Evolutionary conservation across 2,797 vertebrate genomes (phyloP).

Genomic region (Sebastes melanostomus): DNA sequence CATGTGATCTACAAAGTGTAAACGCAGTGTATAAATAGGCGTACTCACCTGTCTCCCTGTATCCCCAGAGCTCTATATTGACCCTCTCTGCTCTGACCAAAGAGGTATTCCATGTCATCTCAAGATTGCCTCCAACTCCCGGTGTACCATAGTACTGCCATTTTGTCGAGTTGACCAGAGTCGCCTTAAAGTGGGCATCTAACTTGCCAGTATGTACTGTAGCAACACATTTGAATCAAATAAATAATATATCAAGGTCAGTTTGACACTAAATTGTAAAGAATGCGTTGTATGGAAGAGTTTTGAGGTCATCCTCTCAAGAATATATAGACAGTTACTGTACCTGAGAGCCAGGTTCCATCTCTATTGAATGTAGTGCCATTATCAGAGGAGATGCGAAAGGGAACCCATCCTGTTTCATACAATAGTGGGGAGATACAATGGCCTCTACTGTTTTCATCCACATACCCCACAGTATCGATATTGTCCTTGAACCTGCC

Average conservation of each 20-base stretch:
- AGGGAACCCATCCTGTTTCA: conserved; percentile 86
- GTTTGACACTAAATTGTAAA: background rate
- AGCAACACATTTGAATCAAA: conserved; percentile 4
- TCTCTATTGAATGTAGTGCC: conserved; percentile 78
- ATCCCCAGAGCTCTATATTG: conserved; percentile 94
- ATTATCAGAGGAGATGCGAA: conserved; percentile 85
- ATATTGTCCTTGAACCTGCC: conserved; percentile 83
- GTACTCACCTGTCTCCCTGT: conserved; percentile 75
- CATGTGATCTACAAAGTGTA: background rate
- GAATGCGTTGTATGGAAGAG: background rate
- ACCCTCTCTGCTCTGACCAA: conserved; percentile 70
- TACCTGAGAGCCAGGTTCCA: conserved; percentile 92
- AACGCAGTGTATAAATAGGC: background rate
- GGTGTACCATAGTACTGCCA: conserved; percentile 96
- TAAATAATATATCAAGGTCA: background rate
- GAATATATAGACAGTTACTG: background rate
- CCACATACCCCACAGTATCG: conserved; percentile 83
- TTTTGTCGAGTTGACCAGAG: conserved; percentile 84
- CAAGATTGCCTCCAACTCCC: conserved; percentile 74
- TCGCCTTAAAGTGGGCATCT: conserved; percentile 78
- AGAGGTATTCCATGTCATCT: conserved; percentile 82
- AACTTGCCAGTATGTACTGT: conserved; percentile 91
- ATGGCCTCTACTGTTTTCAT: conserved; percentile 74
- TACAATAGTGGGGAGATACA: conserved; percentile 92
- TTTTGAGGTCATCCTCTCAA: background rate